phyloP scores from a whole-genome alignment of 1,140 invertebrate genomes.

The Panagrolaimus sp. region DNA sequence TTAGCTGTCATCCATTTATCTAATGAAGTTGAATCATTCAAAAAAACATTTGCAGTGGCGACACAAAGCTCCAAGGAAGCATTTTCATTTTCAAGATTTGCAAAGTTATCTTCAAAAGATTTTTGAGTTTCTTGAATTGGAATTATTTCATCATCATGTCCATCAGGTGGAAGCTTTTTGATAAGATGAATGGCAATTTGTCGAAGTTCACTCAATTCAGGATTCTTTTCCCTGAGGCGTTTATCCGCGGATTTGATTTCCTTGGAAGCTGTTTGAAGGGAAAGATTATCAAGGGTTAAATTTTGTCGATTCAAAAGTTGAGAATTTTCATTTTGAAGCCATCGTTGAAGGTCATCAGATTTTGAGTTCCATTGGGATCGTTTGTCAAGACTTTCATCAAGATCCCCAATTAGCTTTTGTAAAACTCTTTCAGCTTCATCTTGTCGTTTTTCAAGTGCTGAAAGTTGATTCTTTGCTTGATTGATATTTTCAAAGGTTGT shows the following conservation, averaged over 20 bases:
- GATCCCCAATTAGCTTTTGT: background rate
- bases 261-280: background rate
- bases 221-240: slow-evolving; percentile 7
- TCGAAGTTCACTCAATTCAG: slow-evolving; percentile 14
- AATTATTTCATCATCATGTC: background rate
- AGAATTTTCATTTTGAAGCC: slow-evolving; percentile 11
- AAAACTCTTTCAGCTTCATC: slow-evolving; percentile 19
- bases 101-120: background rate
- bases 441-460: slow-evolving; percentile 10
- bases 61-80: slow-evolving; percentile 12
- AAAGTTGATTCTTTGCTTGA: background rate
- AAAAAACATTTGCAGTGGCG: background rate
- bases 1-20: slow-evolving; percentile 22
- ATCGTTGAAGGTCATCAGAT: slow-evolving; percentile 13
- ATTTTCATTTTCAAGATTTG: slow-evolving; percentile 10
- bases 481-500: background rate
- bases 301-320: slow-evolving; percentile 1
- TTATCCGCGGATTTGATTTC: slow-evolving; percentile 7
- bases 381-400: background rate
- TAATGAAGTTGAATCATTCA: background rate
- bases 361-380: slow-evolving; percentile 3
- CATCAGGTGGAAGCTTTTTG: background rate
- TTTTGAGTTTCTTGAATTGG: background rate
- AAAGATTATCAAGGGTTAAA: background rate
- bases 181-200: background rate